A percentile compares a stretch with the other conserved stretches of the same genome.
phyloP scores from a whole-genome alignment of 2,113 vertebrate genomes.

The Junco hyemalis region DNA sequence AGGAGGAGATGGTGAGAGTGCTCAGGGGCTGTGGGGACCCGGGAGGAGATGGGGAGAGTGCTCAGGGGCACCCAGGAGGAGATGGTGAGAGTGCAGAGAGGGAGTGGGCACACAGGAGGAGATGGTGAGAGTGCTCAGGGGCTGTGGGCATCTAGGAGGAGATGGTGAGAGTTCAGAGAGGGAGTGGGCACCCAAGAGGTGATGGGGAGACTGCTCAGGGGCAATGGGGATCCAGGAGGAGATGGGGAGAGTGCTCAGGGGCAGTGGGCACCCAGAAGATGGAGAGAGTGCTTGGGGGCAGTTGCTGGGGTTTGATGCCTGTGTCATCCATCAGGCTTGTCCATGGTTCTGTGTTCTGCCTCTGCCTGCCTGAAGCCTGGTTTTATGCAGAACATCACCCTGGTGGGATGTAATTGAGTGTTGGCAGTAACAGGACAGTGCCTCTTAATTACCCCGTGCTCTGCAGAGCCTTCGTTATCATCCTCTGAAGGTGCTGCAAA shows the following conservation, averaged over 20 bases:
- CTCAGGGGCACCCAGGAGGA: too few species aligned
- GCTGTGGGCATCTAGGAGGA: slow-evolving; percentile 75
- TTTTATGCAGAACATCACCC: not conserved
- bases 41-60: too few species aligned
- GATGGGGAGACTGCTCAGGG: slow-evolving; percentile 73
- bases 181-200: slow-evolving; percentile 75
- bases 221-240: slow-evolving; percentile 76
- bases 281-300: slow-evolving; percentile 51
- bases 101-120: slow-evolving; percentile 75
- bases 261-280: slow-evolving; percentile 72
- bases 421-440: not conserved
- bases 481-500: not conserved
- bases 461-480: not conserved
- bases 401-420: not conserved
- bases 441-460: slow-evolving; percentile 10
- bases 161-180: slow-evolving; percentile 73
- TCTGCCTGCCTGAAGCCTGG: not conserved
- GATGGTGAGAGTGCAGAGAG: not conserved
- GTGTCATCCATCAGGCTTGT: not conserved
- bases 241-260: slow-evolving; percentile 74
- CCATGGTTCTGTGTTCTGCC: not conserved
- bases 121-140: slow-evolving; percentile 73
- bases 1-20: not conserved
- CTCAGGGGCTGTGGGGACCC: not conserved
- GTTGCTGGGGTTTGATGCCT: not conserved